Evolutionary conservation across 2,113 vertebrate species (phyloP).

Genomic region (Calypte anna): DNA sequence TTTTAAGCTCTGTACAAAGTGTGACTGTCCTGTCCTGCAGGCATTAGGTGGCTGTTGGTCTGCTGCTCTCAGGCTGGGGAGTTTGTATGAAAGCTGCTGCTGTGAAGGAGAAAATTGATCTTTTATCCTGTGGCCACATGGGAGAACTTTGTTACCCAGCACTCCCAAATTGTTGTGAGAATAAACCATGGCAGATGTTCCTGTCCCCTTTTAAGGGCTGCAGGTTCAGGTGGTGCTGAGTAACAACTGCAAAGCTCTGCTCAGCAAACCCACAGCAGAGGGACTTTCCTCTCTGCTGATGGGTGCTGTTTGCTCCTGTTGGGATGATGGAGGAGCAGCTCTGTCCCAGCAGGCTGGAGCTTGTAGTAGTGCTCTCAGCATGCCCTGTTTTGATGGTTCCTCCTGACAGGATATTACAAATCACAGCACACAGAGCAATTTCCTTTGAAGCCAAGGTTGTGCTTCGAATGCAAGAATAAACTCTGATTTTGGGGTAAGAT

Average conservation of each 20-base stretch:
- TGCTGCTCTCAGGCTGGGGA: background rate
- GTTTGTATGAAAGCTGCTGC: background rate
- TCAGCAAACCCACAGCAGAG: background rate
- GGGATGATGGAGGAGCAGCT: background rate
- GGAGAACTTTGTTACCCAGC: background rate
- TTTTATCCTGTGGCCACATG: rapidly evolving
- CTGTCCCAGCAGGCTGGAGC: constrained; percentile 20
- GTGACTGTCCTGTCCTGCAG: rapidly evolving
- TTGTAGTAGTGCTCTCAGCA: background rate
- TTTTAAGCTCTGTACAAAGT: background rate
- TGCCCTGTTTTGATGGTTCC: background rate
- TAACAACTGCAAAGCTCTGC: too few species aligned
- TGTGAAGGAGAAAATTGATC: background rate
- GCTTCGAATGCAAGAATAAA: background rate
- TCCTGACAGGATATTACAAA: background rate
- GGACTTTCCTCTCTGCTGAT: rapidly evolving
- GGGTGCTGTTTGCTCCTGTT: rapidly evolving
- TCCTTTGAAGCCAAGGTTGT: background rate
- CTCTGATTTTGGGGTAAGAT: background rate
- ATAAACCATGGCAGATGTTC: background rate
- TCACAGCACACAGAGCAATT: rapidly evolving
- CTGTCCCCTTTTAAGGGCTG: background rate
- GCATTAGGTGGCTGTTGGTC: rapidly evolving
- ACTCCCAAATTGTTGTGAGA: rapidly evolving
- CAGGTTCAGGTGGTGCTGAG: background rate